These are phyloP conservation scores for Nyctibius grandis DNA, from an alignment of 2,797 vertebrate genomes.

Conservation along the genomic window DNA sequence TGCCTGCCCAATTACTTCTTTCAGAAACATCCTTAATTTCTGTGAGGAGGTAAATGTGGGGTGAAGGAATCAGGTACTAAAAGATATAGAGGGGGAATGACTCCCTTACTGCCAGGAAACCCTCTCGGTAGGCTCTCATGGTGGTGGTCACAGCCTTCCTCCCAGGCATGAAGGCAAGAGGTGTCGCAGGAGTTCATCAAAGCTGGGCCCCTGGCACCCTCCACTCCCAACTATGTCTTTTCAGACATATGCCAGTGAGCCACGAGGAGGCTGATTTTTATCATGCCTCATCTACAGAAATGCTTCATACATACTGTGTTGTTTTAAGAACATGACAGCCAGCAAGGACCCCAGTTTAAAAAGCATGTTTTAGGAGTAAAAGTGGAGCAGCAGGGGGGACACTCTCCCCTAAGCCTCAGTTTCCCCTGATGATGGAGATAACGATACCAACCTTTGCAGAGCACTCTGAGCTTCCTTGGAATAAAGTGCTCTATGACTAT, in stretches of 20 bases:
- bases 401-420: neutral
- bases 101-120: neutral
- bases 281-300: neutral
- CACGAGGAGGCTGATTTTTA: neutral
- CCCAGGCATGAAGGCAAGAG: neutral
- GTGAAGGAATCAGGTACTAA: neutral
- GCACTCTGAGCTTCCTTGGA: neutral
- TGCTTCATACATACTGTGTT: neutral
- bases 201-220: neutral
- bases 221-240: neutral
- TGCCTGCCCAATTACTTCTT: neutral
- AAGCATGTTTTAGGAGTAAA: neutral
- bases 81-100: neutral
- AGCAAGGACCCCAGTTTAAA: neutral
- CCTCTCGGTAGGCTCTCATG: neutral
- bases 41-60: neutral
- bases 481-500: neutral
- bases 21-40: neutral
- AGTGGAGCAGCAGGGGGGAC: neutral
- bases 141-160: neutral
- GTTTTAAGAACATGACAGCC: neutral
- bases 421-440: neutral
- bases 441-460: neutral
- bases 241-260: neutral
- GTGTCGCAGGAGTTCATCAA: neutral